A percentile compares a stretch with the other conserved stretches of the same genome.
Conservation (phyloP, 2,113 vertebrate genomes). For the Puntigrus tetrazona region DNA sequence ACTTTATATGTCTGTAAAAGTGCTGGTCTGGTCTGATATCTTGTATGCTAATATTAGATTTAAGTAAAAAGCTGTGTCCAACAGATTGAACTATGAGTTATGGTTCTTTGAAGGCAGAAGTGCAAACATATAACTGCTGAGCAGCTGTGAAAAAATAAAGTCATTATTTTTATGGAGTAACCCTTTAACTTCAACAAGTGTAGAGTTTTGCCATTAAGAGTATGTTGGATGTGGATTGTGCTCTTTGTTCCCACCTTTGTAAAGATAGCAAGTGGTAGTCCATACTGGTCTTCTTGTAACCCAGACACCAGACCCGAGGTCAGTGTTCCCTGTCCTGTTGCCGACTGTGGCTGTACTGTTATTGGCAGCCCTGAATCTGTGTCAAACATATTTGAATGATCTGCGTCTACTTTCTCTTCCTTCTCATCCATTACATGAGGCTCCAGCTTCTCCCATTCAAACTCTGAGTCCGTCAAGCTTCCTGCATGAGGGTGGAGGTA, state of each 20-base stretch:
- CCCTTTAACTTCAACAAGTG: background rate
- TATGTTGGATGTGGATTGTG: background rate
- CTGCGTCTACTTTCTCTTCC: conserved; percentile 62
- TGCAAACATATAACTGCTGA: background rate
- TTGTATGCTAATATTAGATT: too few species aligned
- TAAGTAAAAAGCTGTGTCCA: too few species aligned
- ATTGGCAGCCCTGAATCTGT: conserved; percentile 77
- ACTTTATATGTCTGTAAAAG: too few species aligned
- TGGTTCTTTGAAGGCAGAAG: background rate
- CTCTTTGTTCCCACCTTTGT: conserved; percentile 85
- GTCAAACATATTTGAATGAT: conserved; percentile 61
- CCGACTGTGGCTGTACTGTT: conserved; percentile 76
- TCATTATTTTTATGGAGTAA: too few species aligned
- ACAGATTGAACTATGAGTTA: too few species aligned
- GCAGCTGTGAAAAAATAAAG: too few species aligned
- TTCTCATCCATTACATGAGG: conserved; percentile 83
- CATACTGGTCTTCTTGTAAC: conserved; percentile 91
- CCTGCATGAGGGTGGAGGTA: conserved; percentile 75
- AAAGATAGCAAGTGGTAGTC: conserved; percentile 90
- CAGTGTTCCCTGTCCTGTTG: conserved; percentile 65
- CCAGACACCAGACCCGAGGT: conserved; percentile 88
- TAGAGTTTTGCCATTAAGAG: background rate
- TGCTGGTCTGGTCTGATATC: too few species aligned
- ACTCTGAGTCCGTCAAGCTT: conserved; percentile 87
- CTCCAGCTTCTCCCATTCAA: conserved; percentile 96